These are phyloP conservation scores for Melanotaenia pygmaea DNA, from an alignment of 2,797 vertebrate genomes.

Conservation along the genomic window DNA sequence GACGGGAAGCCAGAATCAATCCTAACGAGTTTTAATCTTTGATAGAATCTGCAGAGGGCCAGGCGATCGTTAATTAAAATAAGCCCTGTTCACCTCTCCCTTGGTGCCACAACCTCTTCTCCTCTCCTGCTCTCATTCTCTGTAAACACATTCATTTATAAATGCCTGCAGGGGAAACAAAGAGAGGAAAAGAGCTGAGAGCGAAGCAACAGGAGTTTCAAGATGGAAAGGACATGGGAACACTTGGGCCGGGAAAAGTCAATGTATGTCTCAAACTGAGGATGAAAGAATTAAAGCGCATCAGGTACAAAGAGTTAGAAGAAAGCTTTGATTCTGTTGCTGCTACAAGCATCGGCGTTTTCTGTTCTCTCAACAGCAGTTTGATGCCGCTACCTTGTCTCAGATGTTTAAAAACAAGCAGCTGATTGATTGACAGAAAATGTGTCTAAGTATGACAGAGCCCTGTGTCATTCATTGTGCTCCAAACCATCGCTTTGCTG, in stretches of 20 bases:
- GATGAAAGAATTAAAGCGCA: slow-evolving; percentile 12
- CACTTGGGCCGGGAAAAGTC: slow-evolving; percentile 29
- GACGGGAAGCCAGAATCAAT: slow-evolving; percentile 70
- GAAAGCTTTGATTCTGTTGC: slow-evolving; percentile 1
- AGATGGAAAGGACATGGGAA: neutral
- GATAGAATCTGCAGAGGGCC: slow-evolving; percentile 62
- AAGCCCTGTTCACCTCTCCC: slow-evolving; percentile 52
- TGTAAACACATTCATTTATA: slow-evolving; percentile 62
- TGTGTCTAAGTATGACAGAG: slow-evolving; percentile 36
- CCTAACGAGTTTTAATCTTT: slow-evolving; percentile 78
- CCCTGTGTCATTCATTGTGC: slow-evolving; percentile 27
- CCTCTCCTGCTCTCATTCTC: slow-evolving; percentile 21
- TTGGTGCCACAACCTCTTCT: neutral
- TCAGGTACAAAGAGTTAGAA: neutral
- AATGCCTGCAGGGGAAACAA: slow-evolving; percentile 37
- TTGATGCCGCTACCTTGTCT: slow-evolving; percentile 20
- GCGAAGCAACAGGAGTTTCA: slow-evolving; percentile 26
- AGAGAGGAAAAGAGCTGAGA: slow-evolving; percentile 13
- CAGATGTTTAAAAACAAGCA: slow-evolving; percentile 28
- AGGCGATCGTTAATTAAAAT: slow-evolving; percentile 79
- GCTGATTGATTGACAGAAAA: slow-evolving; percentile 50
- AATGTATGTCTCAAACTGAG: neutral
- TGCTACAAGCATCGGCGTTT: neutral
- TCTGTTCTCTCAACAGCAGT: slow-evolving; percentile 1
- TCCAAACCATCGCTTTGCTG: slow-evolving; percentile 20